Evolutionary conservation across 2,113 vertebrate genomes (phyloP).

Genomic region (Gavialis gangeticus): DNA sequence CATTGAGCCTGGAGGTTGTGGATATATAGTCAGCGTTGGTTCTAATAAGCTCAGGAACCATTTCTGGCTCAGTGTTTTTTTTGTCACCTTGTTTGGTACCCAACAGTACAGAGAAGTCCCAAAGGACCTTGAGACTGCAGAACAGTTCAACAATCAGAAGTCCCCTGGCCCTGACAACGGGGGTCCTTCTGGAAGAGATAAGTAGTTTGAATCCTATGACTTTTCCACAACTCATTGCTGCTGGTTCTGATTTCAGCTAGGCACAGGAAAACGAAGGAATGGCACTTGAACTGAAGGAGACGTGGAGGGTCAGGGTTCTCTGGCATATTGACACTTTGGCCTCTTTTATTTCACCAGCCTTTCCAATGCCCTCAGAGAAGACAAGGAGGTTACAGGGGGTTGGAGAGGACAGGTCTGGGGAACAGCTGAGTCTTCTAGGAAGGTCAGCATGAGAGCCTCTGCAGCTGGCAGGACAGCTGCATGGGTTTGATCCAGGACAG

Average conservation of each 20-base stretch:
- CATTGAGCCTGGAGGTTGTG: not conserved
- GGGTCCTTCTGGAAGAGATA: not conserved
- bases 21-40: not conserved
- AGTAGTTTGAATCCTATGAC: not conserved
- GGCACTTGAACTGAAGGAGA: not conserved
- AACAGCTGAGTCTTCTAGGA: not conserved
- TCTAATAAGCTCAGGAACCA: not conserved
- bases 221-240: no score
- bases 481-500: not conserved
- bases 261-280: not conserved
- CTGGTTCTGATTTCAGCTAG: not conserved
- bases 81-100: not conserved
- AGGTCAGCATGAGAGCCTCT: not conserved
- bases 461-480: not conserved
- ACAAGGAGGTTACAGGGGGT: not conserved
- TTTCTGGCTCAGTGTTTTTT: not conserved
- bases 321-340: not conserved
- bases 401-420: no score
- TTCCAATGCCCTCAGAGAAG: not conserved
- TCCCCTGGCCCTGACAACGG: fast-evolving
- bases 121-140: fast-evolving
- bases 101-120: not conserved
- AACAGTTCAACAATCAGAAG: not conserved
- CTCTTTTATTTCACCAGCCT: not conserved
- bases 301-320: not conserved